phyloP scores from a whole-genome alignment of 2,888 invertebrate species.

The Anorthoa munda region DNA sequence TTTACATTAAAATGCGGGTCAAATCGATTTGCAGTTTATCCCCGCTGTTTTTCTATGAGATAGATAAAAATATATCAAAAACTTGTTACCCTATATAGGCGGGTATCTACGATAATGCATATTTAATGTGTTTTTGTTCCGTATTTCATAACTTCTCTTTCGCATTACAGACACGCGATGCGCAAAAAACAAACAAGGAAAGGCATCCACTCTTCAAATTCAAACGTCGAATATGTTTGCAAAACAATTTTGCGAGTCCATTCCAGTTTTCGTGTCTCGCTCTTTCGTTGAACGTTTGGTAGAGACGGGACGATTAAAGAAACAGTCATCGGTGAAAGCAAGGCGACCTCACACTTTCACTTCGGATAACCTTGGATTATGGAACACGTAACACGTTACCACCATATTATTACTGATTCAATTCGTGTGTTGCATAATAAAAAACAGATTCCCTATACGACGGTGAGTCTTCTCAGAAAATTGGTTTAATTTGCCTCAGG shows the following conservation, averaged over 20 bases:
- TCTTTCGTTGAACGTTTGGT: conserved; percentile 57
- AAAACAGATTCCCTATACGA: conserved; percentile 45
- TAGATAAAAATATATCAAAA: conserved; percentile 16
- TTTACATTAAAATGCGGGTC: background rate
- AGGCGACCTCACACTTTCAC: conserved; percentile 84
- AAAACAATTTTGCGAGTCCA: conserved; percentile 59
- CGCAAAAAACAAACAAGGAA: conserved; percentile 31
- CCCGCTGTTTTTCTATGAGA: background rate
- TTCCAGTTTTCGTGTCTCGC: conserved; percentile 58
- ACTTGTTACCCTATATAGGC: conserved; percentile 3
- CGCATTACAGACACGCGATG: conserved; percentile 31
- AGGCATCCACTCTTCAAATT: conserved; percentile 23
- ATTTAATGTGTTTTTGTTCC: conserved; percentile 39
- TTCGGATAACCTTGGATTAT: conserved; percentile 83
- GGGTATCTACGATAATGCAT: conserved; percentile 17
- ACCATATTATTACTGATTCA: conserved; percentile 71
- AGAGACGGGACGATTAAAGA: conserved; percentile 66
- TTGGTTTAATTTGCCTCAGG: conserved; percentile 22
- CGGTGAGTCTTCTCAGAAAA: conserved; percentile 28
- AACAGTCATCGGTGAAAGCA: conserved; percentile 79
- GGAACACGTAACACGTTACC: conserved; percentile 79
- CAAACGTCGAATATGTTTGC: conserved; percentile 54
- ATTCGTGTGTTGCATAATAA: conserved; percentile 60
- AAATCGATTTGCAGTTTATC: background rate
- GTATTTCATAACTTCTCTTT: conserved; percentile 28